Base-by-base conservation (phyloP, 2,113 vertebrate species). In the Myotis davidii region DNA sequence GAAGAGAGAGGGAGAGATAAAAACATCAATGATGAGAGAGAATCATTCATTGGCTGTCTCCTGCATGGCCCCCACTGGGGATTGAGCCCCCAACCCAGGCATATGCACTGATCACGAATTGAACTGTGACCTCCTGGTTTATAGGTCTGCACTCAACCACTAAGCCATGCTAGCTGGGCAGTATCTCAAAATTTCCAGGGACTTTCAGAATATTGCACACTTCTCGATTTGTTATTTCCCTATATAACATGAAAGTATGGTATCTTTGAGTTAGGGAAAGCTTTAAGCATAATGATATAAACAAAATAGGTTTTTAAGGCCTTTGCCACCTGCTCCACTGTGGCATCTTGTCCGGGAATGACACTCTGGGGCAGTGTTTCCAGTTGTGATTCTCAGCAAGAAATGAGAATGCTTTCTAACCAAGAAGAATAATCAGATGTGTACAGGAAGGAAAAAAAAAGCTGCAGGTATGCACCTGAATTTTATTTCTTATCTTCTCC, bases 161-260 rank as follows among this genome's bases (percentile, higher is more conserved):
- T 61, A 25, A 61, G 59, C 59, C 25, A 61, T 12, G 10, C 59
- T 61, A 21, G 56, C 56, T 9, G 56, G 8, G 56, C 21, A 59
- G 56, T 95, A 93, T 91, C 7, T 61, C 73, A 87, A 88, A 88
- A 73, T 97, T 97, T 94, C 77, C 93, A 45, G 69, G 34, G 50
- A n/a, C 67, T 93, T 96, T 87, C 64, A 85, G 56, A 79, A 77
- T 0, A 59, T 84, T 84, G 64, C 23, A 48, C 39, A 32, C 74
- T 95, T 94, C 45, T 70, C 65, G 81, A 42, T 81, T 89, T 94
- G 92, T 34, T 52, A 94, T 94, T 95, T 91, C n/a, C 34, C 5
- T 89, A 32, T 3, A 59, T 23, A 81, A 27, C 34, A 95, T 69
- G 21, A 86, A 95, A 59, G 86, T 34, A 14, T 86, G 18, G 25